Base-by-base conservation (phyloP, 2,888 invertebrate species). In the Perizoma flavofasciatum region DNA sequence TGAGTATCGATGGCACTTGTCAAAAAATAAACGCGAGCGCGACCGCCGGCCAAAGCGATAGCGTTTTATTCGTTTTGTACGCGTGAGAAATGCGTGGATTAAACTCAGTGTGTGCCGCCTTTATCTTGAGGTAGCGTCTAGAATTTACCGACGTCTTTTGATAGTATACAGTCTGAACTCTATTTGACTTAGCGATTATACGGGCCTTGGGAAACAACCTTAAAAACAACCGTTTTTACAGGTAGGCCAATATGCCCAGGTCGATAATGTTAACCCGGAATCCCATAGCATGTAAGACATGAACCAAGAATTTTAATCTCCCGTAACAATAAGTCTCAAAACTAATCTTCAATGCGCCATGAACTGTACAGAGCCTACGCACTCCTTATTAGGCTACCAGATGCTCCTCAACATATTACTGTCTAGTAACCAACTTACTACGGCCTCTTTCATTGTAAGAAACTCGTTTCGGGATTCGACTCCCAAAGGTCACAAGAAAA, bases 1-100 rank as follows among this genome's bases (percentile, higher is more conserved):
- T 71, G 75, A 62, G 82, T 84, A 87, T 88, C 85, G 84, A 89
- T 89, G 86, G 88, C 83, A 86, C 85, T 88, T 87, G 88, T 89
- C 86, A 88, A 89, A 88, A 84, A 75, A 82, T 88, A 89, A 85
- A 83, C 73, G 70, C 72, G 62, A 70, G 72, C 74, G 74, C 73
- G 76, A 69, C 74, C 73, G 65, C 71, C 71, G 74, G 61, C 61
- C 55, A 62, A 58, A 61, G 77, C 72, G 78, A 78, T 80, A 77
- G 76, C 54, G 54, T 63, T 60, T 62, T 61, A 48, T 57, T 63
- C 57, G 37, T 61, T 62, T 65, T 65, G 49, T 48, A 40, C 44
- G 49, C 66, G 63, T 66, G 66, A 62, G 68, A 68, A 68, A 63
- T 63, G 55, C 55, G 55, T 46, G 60, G 55, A 64, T 62, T 62